Conservation (phyloP, 2,888 invertebrate species). For the Trachelus stipa region DNA sequence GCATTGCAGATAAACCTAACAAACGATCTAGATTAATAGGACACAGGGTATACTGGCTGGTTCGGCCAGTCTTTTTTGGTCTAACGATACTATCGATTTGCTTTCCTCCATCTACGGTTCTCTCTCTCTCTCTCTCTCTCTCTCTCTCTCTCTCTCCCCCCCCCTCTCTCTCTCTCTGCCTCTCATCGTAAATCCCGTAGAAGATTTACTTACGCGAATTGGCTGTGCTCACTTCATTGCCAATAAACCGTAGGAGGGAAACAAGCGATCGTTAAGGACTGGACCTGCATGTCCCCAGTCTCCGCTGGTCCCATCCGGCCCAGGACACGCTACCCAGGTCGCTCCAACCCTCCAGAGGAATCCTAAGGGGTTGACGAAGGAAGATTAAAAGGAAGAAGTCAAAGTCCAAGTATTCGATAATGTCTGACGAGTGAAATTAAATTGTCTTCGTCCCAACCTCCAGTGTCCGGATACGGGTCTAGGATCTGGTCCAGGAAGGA, state of each 20-base stretch:
- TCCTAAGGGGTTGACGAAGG: not conserved
- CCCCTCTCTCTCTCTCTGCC: not conserved
- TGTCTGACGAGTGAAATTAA: constrained; percentile 26
- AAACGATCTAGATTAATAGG: constrained; percentile 46
- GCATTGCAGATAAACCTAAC: constrained; percentile 32
- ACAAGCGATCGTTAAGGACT: not conserved
- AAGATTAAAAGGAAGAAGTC: not conserved
- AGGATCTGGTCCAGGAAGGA: too few species aligned
- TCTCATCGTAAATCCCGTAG: constrained; percentile 37
- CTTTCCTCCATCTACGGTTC: not conserved
- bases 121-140: too few species aligned
- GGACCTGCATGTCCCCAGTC: not conserved
- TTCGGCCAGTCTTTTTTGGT: too few species aligned
- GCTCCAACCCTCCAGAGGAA: not conserved
- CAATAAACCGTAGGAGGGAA: constrained; percentile 3
- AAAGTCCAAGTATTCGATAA: not conserved
- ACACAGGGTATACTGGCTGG: constrained; percentile 13
- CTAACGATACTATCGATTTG: constrained; percentile 33
- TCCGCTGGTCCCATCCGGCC: too few species aligned
- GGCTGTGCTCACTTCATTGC: constrained; percentile 22
- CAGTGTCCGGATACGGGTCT: too few species aligned
- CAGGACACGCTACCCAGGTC: not conserved
- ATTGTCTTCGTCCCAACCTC: constrained; percentile 22
- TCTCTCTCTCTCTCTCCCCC: too few species aligned
- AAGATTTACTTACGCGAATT: constrained; percentile 39